Evolutionary conservation across 53 echinoderm and acorn worm species (phyloP).

Genomic region (Temnopleurus reevesii): DNA sequence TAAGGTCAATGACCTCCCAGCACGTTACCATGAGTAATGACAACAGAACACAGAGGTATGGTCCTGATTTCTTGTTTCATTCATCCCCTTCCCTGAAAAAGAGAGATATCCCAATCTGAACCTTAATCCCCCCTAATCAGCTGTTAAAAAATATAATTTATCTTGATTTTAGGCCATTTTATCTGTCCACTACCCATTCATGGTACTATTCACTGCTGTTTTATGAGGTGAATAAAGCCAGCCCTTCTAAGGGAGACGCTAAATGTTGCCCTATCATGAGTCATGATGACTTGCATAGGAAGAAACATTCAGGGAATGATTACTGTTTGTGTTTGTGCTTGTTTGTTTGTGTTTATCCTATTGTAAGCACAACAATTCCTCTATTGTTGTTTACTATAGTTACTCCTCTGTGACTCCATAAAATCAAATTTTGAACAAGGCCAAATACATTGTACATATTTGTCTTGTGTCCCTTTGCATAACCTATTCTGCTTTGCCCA

Average conservation of each 20-base stretch:
- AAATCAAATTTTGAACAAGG: no score
- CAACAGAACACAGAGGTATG: not conserved
- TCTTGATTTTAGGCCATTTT: not conserved
- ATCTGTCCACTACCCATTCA: not conserved
- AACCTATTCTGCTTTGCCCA: no score
- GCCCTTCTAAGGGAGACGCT: not conserved
- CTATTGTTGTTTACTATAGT: no score
- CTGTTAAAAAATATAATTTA: constrained; percentile 26
- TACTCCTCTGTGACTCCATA: no score
- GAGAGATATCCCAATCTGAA: not conserved
- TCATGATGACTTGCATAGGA: not conserved
- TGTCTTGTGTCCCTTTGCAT: no score
- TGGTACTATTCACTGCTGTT: not conserved
- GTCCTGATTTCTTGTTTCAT: constrained; percentile 11
- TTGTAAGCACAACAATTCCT: not conserved
- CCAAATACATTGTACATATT: no score
- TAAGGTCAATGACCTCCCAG: constrained; percentile 23
- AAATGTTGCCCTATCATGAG: no score
- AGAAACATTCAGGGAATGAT: not conserved
- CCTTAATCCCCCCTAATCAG: not conserved
- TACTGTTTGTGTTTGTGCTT: not conserved
- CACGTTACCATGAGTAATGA: not conserved
- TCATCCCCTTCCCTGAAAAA: not conserved
- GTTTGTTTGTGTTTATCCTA: not conserved
- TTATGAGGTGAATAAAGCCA: not conserved